A percentile compares a stretch with the other conserved stretches of the same genome.
These are phyloP conservation scores for Gymnopithys bicolor DNA, from an alignment of 2,797 vertebrate species.

Conservation along the genomic window DNA sequence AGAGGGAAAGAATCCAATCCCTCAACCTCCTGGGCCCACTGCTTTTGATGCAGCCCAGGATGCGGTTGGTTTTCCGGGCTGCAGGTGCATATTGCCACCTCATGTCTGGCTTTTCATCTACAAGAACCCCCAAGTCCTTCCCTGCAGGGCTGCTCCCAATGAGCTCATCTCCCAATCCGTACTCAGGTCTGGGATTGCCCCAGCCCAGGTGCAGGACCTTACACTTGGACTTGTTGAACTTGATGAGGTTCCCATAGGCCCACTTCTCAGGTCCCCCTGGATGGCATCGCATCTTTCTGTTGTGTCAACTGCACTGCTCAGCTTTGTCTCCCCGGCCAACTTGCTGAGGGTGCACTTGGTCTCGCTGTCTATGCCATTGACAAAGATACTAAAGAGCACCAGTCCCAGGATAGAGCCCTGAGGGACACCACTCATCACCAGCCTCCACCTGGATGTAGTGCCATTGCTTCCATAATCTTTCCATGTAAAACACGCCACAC, in stretches of 20 bases:
- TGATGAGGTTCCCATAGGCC: not conserved
- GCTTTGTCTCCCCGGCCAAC: not conserved
- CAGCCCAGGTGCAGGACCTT: not conserved
- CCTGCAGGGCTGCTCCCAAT: not conserved
- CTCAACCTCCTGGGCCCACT: not conserved
- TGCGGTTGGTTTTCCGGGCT: not conserved
- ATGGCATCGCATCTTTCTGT: not conserved
- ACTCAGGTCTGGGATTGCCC: not conserved
- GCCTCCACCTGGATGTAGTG: too few relatives aligned
- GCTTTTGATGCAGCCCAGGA: not conserved
- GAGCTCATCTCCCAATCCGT: too few relatives aligned
- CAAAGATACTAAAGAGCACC: not conserved
- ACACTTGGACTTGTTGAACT: not conserved
- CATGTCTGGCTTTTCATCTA: not conserved
- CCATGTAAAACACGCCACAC: not conserved
- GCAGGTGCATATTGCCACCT: not conserved
- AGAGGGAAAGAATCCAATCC: not conserved
- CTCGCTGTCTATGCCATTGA: not conserved
- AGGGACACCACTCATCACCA: not conserved
- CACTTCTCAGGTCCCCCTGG: not conserved
- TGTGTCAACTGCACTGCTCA: not conserved
- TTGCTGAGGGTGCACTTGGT: not conserved
- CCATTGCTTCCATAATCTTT: not conserved
- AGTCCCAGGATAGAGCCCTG: not conserved
- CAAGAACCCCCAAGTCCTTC: not conserved